phyloP scores from a whole-genome alignment of 35 echinoderm and acorn worm genomes.

The Amphiura filiformis region DNA sequence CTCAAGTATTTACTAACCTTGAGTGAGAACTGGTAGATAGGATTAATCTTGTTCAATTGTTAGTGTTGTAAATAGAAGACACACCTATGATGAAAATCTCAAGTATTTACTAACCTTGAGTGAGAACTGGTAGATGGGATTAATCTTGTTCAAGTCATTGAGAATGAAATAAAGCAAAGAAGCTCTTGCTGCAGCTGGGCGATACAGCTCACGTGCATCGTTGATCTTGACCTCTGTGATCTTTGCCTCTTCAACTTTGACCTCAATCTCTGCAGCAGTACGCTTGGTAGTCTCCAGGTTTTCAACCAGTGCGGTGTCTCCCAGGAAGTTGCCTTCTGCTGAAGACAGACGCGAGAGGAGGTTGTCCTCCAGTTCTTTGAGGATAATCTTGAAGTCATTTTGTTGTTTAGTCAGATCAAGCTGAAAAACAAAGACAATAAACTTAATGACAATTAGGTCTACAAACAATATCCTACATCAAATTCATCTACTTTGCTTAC shows the following conservation, averaged over 20 bases:
- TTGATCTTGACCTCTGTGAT: slow-evolving; percentile 98
- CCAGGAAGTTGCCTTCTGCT: slow-evolving; percentile 98
- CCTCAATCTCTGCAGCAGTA: slow-evolving; percentile 93
- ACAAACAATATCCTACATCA: too few species aligned
- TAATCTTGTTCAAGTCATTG: slow-evolving; percentile 97
- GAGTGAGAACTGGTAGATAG: too few species aligned
- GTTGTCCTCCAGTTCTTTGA: slow-evolving; percentile 98
- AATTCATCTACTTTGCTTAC: too few species aligned
- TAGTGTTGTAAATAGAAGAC: too few species aligned
- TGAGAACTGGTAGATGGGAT: slow-evolving; percentile 97
- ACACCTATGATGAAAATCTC: too few species aligned
- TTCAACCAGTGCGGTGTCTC: slow-evolving; percentile 94
- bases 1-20: too few species aligned
- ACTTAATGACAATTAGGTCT: too few species aligned
- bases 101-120: slow-evolving; percentile 95
- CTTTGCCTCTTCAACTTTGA: slow-evolving; percentile 97
- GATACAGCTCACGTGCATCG: slow-evolving; percentile 88
- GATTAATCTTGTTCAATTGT: too few species aligned
- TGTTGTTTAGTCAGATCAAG: slow-evolving; percentile 96
- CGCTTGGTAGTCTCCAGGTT: slow-evolving; percentile 98
- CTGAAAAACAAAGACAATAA: slow-evolving; percentile 6
- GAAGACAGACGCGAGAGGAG: slow-evolving; percentile 92
- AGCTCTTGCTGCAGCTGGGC: slow-evolving; percentile 87
- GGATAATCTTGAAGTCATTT: slow-evolving; percentile 98
- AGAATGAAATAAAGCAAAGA: slow-evolving; percentile 97